Evolutionary conservation across 2,797 vertebrate genomes (phyloP).

Genomic region (Rhincodon typus): DNA sequence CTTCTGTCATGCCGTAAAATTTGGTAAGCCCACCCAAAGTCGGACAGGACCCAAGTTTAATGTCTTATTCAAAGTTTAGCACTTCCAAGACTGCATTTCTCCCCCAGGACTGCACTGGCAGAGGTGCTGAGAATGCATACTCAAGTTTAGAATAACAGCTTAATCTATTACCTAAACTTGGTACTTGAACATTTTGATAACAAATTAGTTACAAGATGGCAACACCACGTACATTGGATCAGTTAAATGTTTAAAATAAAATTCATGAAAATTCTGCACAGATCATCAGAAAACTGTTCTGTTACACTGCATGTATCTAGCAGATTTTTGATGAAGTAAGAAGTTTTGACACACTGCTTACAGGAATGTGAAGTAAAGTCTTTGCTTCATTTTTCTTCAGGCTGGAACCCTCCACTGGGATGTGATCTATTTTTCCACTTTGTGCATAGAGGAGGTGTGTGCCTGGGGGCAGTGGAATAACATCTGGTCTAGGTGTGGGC

Average conservation of each 20-base stretch:
- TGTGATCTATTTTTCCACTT: constrained; percentile 76
- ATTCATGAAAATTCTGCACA: neutral
- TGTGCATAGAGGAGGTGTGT: constrained; percentile 80
- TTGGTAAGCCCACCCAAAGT: neutral
- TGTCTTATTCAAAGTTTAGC: too few species aligned
- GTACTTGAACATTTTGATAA: neutral
- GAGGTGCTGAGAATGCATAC: neutral
- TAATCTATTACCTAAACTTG: neutral
- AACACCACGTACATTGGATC: neutral
- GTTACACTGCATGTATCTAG: neutral
- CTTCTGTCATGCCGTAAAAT: neutral
- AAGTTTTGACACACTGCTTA: constrained; percentile 52
- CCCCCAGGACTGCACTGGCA: neutral
- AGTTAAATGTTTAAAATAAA: neutral
- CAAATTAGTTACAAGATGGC: neutral
- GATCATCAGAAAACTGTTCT: neutral
- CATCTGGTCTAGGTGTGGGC: constrained; percentile 65
- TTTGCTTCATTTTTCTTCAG: constrained; percentile 74
- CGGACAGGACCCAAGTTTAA: neutral
- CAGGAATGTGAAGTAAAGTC: constrained; percentile 72
- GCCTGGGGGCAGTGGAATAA: constrained; percentile 69
- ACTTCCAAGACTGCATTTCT: neutral
- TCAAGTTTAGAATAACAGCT: neutral
- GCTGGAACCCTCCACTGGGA: constrained; percentile 69
- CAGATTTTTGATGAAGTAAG: neutral